Base-by-base conservation (phyloP, 2,797 vertebrate genomes). In the Macroramphosus scolopax region DNA sequence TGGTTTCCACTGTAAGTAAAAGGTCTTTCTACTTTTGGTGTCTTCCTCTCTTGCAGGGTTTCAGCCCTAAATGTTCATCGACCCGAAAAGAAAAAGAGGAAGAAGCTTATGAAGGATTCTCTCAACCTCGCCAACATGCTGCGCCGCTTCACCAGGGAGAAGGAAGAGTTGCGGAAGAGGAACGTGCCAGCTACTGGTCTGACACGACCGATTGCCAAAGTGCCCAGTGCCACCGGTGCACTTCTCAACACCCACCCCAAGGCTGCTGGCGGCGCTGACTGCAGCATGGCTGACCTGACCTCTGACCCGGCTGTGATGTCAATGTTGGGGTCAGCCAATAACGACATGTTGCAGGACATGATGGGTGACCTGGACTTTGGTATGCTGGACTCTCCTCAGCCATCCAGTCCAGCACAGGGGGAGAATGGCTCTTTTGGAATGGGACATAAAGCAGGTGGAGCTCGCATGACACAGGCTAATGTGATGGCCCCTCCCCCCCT, bases 11-110 rank as follows among this genome's bases (percentile, higher is more conserved):
- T 3, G 20, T 22, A 22, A 22, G 20, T 22, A n/a, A n/a, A n/a
- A n/a, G n/a, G n/a, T n/a, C n/a, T n/a, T n/a, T n/a, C n/a, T n/a
- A n/a, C n/a, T n/a, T n/a, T n/a, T n/a, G n/a, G 20, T 22, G 20
- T 17, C 7, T 28, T 15, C n/a, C 8, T 0, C 25, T 12, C 22
- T 12, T 1, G 64, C 83, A 98, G 95, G 58, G 94, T 93, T 67
- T 86, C 90, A 38, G 83, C 91, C 68, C 91, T 99, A 68, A 95
- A 92, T 74, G 87, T 92, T 59, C 91, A 95, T 68, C 95, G 96
- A 7, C 93, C 94, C n/a, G 95, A 98, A 55, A 99, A 98, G 85
- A 91, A 92, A 32, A 98, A 98, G 90, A 92, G 95, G 85, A 99
- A 98, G 88, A 96, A 94, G 75, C 81, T 96, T 42, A 96, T 95